Base-by-base conservation (phyloP, 2,113 vertebrate species). In the Leptocoma aspasia region DNA sequence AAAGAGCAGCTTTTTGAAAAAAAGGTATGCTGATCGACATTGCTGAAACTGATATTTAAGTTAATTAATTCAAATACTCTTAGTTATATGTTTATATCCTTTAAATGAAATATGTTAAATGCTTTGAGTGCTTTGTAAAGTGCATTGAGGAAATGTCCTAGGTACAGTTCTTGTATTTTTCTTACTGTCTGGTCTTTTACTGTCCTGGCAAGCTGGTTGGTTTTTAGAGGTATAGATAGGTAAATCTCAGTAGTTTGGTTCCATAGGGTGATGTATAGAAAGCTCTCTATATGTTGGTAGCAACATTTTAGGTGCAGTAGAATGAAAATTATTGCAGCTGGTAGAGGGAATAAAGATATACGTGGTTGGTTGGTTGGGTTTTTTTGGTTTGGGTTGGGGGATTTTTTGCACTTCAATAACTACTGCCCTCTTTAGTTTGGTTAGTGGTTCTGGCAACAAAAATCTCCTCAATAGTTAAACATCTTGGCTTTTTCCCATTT, bases 341-440 rank as follows among this genome's bases (percentile, higher is more conserved):
- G 11, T 41, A 73, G 42, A 84, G 20, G 23, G 19, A 75, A 81
- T 35, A 31, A 14, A 26, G 16, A 33, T 65, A 33, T 2, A 22
- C 33, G 15, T 4, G 22, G 3, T 37, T 42, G 16, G 31, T 41
- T 54, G 31, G 3, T 7, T 42, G 31, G 10, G 5, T 2, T 10
- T 41, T 27, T 15, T 41, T 59, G 5, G 11, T 3, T 71, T n/a
- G 8, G 33, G 18, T 13, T 44, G 35, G 26, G 9, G 5, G 0
- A 5, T 45, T 24, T 44, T 78, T 59, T 76, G 13, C 4, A 1
- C 28, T 41, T 12, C 49, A 50, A 1, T 37, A 72, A 16, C 19
- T 91, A 27, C 13, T 81, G 18, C 27, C 21, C 4, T 6, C 3
- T 54, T 63, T 59, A 20, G 10, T 53, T 71, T 1, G 1, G 26